These are phyloP conservation scores for Sebastiscus tertius DNA, from an alignment of 2,797 vertebrate genomes.

Conservation along the genomic window DNA sequence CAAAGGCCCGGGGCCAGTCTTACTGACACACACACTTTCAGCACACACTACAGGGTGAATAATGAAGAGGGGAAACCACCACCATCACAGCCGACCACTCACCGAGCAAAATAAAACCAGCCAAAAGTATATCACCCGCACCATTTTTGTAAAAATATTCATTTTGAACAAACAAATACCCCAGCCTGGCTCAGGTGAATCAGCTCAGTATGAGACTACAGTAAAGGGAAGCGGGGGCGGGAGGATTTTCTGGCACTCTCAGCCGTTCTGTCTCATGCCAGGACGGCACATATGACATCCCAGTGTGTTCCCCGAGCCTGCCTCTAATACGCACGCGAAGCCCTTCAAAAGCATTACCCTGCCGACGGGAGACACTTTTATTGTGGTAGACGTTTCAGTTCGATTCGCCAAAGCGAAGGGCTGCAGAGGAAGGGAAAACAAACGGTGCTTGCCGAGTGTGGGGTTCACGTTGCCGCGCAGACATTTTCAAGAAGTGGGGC, in stretches of 20 bases:
- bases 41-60: conserved; percentile 36
- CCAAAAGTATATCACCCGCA: conserved; percentile 18
- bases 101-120: conserved; percentile 36
- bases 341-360: conserved; percentile 75
- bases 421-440: conserved; percentile 51
- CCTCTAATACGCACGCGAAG: conserved; percentile 71
- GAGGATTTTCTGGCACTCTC: conserved; percentile 33
- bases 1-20: conserved; percentile 68
- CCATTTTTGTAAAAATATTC: conserved; percentile 40
- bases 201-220: conserved; percentile 34
- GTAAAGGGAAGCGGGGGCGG: not conserved
- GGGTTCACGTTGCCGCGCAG: conserved; percentile 63
- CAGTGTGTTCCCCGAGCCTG: conserved; percentile 61
- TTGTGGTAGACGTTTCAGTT: conserved; percentile 64
- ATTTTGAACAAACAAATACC: conserved; percentile 43
- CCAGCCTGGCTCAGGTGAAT: conserved; percentile 29
- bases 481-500: conserved; percentile 68
- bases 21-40: conserved; percentile 42
- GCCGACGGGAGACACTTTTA: conserved; percentile 65
- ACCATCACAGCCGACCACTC: conserved; percentile 34
- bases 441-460: conserved; percentile 42
- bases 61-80: conserved; percentile 50
- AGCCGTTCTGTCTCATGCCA: conserved; percentile 54
- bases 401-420: conserved; percentile 52
- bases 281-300: conserved; percentile 66